Evolutionary conservation across 2,113 vertebrate species (phyloP), one percentile per base, ranked within the genome.

Genomic region (Illadopsis cleaveri): DNA sequence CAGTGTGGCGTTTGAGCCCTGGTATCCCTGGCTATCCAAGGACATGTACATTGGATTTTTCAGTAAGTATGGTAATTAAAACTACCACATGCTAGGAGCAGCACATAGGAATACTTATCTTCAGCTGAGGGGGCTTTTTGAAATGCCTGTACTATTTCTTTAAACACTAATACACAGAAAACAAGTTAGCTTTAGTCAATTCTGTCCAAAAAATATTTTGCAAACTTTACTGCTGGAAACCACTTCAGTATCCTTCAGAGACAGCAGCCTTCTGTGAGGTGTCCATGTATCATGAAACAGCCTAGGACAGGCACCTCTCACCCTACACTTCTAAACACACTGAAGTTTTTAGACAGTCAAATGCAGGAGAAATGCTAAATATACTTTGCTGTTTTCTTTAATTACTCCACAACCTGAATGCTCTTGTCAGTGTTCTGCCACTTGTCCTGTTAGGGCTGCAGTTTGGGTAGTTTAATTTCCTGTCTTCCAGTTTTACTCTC

Each of bases 1-100:
- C 99, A 2, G 96, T 98, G 61, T 99, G 99, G 99, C 99, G 99
- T 61, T 99, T 99, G 96, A 99, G 99, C 85, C 99, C 99, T 1
- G 99, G 99, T 33, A 98, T 99, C 92, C 99, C 99, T 35, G 99
- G 99, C 31, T 99, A 99, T 92, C 99, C 99, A 51, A 98, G 99
- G 35, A 99, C 99, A 9, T 99, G 99, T 85, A 99, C 99, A 9
- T 96, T 99, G 95, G 99, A 99, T 95, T 99, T 99, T 95, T 98
- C 99, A 89, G 99, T 99, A 96, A 99, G 99, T 98, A 78, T 44
- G 14, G 10, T 48, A 53, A 95, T 45, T 77, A 48, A 80, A 38
- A 60, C 24, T 45, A 28, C 38, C 38, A 60, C 31, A 4, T 57
- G 12, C 75, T 95, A 37, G 38, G 72, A 44, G 45, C 18, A 65